Conservation (phyloP, 2,888 invertebrate genomes). For the Ceriagrion tenellum region DNA sequence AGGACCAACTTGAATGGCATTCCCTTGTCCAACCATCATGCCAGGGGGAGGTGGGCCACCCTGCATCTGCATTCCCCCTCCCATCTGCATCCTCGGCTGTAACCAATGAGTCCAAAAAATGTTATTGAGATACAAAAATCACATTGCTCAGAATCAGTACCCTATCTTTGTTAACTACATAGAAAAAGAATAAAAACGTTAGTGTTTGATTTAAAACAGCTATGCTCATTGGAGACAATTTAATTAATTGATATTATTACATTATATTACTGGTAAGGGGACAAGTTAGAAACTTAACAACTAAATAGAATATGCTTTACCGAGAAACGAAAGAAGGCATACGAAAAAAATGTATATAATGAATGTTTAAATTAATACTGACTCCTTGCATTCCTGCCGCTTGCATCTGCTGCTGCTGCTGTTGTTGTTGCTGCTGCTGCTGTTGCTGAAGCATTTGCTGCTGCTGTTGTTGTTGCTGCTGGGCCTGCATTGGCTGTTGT, state of each 20-base stretch:
- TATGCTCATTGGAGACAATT: too few species aligned
- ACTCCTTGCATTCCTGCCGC: constrained; percentile 72
- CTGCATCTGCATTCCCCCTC: constrained; percentile 63
- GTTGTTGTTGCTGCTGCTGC: constrained; percentile 73
- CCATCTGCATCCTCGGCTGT: constrained; percentile 67
- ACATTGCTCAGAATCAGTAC: too few species aligned
- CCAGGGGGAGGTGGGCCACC: constrained; percentile 42
- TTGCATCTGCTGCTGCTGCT: constrained; percentile 77
- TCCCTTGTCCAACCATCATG: constrained; percentile 63
- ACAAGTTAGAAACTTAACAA: too few species aligned
- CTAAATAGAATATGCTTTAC: too few species aligned
- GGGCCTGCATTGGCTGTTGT: constrained; percentile 75
- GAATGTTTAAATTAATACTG: not conserved
- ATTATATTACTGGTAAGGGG: too few species aligned
- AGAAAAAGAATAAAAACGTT: too few species aligned
- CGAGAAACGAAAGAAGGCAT: too few species aligned
- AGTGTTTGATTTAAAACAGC: too few species aligned
- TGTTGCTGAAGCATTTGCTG: constrained; percentile 76
- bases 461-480: constrained; percentile 79
- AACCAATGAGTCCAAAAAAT: not conserved
- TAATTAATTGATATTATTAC: too few species aligned
- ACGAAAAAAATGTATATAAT: too few species aligned
- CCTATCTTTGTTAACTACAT: too few species aligned
- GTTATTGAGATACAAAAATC: too few species aligned
- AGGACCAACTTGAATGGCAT: constrained; percentile 59